Evolutionary conservation across 2,888 invertebrate genomes (phyloP).

Genomic region (Parnassius mnemosyne): DNA sequence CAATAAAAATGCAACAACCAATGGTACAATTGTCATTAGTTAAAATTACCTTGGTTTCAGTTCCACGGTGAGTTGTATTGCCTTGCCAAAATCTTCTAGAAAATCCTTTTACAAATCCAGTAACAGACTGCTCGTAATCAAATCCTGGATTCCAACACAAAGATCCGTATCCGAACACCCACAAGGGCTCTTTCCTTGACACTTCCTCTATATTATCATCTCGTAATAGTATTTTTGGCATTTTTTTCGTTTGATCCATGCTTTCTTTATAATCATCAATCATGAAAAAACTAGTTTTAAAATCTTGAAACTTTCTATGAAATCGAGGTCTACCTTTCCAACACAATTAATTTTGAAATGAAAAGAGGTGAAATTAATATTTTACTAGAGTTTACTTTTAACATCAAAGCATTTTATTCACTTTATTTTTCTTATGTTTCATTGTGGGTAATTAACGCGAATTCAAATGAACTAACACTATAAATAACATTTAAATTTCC

Average conservation of each 20-base stretch:
- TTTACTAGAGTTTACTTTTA: slow-evolving; percentile 39
- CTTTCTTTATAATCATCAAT: slow-evolving; percentile 29
- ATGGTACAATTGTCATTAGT: slow-evolving; percentile 18
- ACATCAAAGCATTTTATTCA: slow-evolving; percentile 50
- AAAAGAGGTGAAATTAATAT: slow-evolving; percentile 43
- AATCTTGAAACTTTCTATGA: slow-evolving; percentile 24
- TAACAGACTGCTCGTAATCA: slow-evolving; percentile 87
- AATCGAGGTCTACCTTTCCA: slow-evolving; percentile 13
- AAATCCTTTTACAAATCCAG: slow-evolving; percentile 92
- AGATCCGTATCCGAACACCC: slow-evolving; percentile 98
- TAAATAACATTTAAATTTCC: slow-evolving; percentile 42
- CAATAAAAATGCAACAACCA: too few species aligned
- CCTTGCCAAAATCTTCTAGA: slow-evolving; percentile 96
- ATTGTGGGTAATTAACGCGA: slow-evolving; percentile 57
- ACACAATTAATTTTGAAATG: slow-evolving; percentile 34
- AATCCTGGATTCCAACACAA: slow-evolving; percentile 98
- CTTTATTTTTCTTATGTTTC: slow-evolving; percentile 59
- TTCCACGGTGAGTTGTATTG: slow-evolving; percentile 90
- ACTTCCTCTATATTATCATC: slow-evolving; percentile 38
- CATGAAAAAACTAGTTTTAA: slow-evolving; percentile 5
- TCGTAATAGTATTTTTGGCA: slow-evolving; percentile 21
- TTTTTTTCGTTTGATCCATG: slow-evolving; percentile 16
- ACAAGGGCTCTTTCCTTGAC: slow-evolving; percentile 79
- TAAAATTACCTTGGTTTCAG: slow-evolving; percentile 82
- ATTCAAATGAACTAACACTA: slow-evolving; percentile 49